These are phyloP conservation scores for Nycticorax nycticorax DNA, from an alignment of 2,113 vertebrate species.

Conservation along the genomic window DNA sequence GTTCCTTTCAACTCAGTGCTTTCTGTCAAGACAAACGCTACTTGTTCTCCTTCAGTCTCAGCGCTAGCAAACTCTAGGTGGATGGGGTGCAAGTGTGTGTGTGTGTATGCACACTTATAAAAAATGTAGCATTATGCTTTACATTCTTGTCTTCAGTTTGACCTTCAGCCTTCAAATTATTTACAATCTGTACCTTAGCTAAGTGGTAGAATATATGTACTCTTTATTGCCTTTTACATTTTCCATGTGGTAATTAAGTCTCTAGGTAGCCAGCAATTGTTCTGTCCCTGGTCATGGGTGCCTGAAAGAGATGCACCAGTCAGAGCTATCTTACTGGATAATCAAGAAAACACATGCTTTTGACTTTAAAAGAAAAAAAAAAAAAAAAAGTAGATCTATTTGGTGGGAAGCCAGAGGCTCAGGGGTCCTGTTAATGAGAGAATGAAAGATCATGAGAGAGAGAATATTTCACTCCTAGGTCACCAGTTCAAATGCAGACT, in stretches of 20 bases:
- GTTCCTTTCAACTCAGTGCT: background rate
- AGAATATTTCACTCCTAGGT: conserved; percentile 43
- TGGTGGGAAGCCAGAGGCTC: background rate
- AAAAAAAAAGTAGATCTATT: background rate
- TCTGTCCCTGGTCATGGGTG: background rate
- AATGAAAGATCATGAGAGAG: conserved; percentile 18
- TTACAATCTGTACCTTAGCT: background rate
- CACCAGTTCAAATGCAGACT: conserved; percentile 49
- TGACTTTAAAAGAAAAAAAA: background rate
- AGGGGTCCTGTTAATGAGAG: conserved; percentile 11
- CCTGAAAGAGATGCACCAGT: background rate
- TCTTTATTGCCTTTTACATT: background rate
- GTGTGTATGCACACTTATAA: background rate
- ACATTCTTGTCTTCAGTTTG: background rate
- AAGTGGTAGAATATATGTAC: accelerated
- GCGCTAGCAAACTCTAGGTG: background rate
- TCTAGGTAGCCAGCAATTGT: background rate
- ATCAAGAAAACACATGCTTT: background rate
- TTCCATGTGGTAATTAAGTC: background rate
- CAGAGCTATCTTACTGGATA: background rate
- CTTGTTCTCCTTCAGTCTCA: background rate
- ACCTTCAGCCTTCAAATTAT: background rate
- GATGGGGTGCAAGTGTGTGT: background rate
- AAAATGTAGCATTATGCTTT: background rate
- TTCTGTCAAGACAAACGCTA: background rate